These are phyloP conservation scores for Microcebus jonahi DNA, from an alignment of 2,113 vertebrate species.

Conservation along the genomic window DNA sequence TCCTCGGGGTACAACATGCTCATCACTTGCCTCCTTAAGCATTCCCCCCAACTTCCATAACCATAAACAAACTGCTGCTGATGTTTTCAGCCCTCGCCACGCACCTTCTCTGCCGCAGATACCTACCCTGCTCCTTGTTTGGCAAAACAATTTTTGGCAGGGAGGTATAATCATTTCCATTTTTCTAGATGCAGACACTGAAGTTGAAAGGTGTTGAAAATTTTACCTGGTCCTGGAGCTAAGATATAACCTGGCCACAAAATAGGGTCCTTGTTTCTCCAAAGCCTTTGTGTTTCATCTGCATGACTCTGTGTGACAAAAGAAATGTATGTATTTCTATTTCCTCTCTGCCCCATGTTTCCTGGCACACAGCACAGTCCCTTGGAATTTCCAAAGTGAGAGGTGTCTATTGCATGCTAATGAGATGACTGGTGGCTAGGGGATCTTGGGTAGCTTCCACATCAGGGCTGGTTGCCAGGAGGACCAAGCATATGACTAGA, in stretches of 20 bases:
- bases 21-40: not conserved
- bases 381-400: not conserved
- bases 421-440: not conserved
- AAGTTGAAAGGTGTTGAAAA: not conserved
- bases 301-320: not conserved
- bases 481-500: not conserved
- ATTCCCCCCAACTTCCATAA: not conserved
- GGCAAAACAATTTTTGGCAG: not conserved
- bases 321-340: not conserved
- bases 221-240: not conserved
- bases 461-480: not conserved
- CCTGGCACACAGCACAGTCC: too few species aligned
- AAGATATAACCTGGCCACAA: not conserved
- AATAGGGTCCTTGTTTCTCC: not conserved
- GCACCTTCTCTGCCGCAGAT: not conserved
- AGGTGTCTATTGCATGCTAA: not conserved
- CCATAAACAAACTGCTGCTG: not conserved
- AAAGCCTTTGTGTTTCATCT: not conserved
- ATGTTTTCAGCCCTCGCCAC: not conserved
- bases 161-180: not conserved
- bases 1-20: fast-evolving
- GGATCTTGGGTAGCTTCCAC: not conserved
- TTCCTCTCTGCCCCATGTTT: not conserved
- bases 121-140: not conserved
- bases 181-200: not conserved